Evolutionary conservation across 2,888 invertebrate species (phyloP), one percentile per base, ranked within the genome.

Genomic region (Brachypalpus laphriformis): DNA sequence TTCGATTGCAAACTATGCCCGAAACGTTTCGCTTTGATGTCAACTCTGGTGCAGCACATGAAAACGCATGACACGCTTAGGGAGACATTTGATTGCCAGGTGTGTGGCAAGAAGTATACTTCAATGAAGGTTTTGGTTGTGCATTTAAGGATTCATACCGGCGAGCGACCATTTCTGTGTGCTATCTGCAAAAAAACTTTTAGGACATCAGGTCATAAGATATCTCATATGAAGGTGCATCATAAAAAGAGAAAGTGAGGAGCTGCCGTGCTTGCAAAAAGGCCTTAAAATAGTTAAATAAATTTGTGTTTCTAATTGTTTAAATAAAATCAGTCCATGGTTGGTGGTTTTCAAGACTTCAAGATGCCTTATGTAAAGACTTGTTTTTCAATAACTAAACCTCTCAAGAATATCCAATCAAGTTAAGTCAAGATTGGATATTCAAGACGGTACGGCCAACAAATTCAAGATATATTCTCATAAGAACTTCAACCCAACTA

Each of bases 121-220:
- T 87, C 89, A 0, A 87, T 82, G 18, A 88, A 89, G n/a, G 89
- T 89, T 1, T 80, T 91, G 2, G 87, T 87, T 11, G 45, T 90
- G 6, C 91, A 91, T 66, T 54, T 90, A 31, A 88, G 91, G 3
- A 75, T 91, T 42, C 91, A 91, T 65, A 90, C 90, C 0, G 89
- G 90, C 0, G 89, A 89, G 9, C 88, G 87, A 2, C 90, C 90
- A 0, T 90, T 90, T 74, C 76, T 86, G 6, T 91, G 91, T 72
- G 77, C 87, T 3, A 72, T 86, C 11, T 90, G 91, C 57, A 57
- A 63, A 0, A 87, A 87, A 65, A 76, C 74, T 0, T 91, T 91
- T 87, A 88, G 90, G 0, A 91, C 91, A 4, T 89, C 89, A 0
- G 91, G 91, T 0, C 90, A 91, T 83, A 83, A 86, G 18, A 87